These are phyloP conservation scores for Drosophila sp. DNA, from an alignment of 1,140 invertebrate genomes.

Conservation along the genomic window DNA sequence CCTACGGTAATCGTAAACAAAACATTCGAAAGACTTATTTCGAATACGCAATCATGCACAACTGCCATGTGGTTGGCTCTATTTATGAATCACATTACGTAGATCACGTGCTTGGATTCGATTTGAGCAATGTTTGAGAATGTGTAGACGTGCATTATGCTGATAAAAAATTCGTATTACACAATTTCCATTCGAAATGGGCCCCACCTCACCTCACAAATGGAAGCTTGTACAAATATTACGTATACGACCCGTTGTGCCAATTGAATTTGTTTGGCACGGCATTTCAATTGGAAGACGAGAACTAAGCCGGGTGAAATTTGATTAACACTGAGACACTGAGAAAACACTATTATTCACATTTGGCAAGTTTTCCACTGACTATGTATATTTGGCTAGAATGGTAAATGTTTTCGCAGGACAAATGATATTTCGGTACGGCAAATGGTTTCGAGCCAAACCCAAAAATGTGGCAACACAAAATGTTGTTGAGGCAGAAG, in stretches of 20 bases:
- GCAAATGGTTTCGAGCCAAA: slow-evolving; percentile 2
- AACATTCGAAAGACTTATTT: no score
- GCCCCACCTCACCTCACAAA: not conserved
- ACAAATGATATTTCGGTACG: not conserved
- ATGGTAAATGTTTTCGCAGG: not conserved
- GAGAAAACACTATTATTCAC: not conserved
- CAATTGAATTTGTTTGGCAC: not conserved
- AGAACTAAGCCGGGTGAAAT: not conserved
- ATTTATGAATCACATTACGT: not conserved
- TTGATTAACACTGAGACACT: not conserved
- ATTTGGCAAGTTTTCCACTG: no score
- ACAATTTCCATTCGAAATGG: not conserved
- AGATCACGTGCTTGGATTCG: not conserved
- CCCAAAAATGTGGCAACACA: slow-evolving; percentile 11
- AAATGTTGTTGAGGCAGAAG: slow-evolving; percentile 15
- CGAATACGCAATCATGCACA: no score
- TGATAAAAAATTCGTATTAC: not conserved
- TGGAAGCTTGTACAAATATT: not conserved
- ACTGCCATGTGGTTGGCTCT: not conserved
- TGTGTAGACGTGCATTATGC: not conserved
- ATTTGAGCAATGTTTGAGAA: not conserved
- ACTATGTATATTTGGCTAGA: not conserved
- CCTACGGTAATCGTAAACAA: no score
- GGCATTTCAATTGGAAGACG: no score
- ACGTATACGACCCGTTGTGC: not conserved